phyloP scores from a whole-genome alignment of 2,797 vertebrate genomes.

The Leptodactylus fallax region DNA sequence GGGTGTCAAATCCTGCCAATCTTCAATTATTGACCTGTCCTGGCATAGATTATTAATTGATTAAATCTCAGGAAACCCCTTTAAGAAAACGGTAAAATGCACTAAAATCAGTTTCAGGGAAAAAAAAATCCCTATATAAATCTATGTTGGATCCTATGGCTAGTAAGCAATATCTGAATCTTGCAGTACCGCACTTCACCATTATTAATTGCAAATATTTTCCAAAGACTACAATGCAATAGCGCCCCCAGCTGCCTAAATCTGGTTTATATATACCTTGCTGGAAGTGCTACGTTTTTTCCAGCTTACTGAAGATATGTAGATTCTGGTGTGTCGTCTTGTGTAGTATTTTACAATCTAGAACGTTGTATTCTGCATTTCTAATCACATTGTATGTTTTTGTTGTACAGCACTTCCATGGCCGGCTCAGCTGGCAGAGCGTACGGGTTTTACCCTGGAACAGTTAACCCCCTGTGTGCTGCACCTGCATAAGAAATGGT shows the following conservation, averaged over 20 bases:
- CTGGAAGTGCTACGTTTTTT: too few species aligned
- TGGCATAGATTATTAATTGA: too few species aligned
- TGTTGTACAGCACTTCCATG: constrained; percentile 84
- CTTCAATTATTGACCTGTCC: too few species aligned
- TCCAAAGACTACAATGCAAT: background rate
- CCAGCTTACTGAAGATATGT: too few species aligned
- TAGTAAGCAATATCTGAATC: background rate
- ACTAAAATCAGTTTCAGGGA: too few species aligned
- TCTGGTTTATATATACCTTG: too few species aligned
- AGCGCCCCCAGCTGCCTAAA: background rate
- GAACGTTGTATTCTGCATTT: background rate
- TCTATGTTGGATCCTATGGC: background rate
- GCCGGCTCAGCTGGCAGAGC: constrained; percentile 84
- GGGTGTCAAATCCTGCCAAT: too few species aligned
- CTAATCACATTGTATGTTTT: background rate
- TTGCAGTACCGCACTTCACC: background rate
- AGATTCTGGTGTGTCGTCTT: too few species aligned
- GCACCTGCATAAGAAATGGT: constrained; percentile 93
- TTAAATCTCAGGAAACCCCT: too few species aligned
- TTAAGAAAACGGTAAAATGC: too few species aligned
- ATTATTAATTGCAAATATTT: background rate
- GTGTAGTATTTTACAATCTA: too few species aligned
- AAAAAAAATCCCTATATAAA: background rate
- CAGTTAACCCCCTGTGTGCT: constrained; percentile 85
- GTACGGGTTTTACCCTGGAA: constrained; percentile 88